phyloP scores from a whole-genome alignment of 1,140 invertebrate genomes.

The Listronotus bonariensis region DNA sequence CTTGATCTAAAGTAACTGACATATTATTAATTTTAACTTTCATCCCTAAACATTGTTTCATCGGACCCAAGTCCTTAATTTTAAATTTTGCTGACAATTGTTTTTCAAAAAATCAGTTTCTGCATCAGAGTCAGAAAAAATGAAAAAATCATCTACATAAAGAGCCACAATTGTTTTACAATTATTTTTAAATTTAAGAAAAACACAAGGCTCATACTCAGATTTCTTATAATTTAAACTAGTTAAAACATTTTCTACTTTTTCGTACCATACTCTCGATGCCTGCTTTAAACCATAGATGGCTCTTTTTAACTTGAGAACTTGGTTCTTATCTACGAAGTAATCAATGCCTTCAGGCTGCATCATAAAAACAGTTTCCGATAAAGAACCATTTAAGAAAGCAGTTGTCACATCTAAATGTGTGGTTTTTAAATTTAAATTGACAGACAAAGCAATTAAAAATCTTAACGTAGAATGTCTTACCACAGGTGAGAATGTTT shows the following conservation, averaged over 20 bases:
- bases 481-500: conserved; percentile 42
- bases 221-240: conserved; percentile 45
- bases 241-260: conserved; percentile 40
- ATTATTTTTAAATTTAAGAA: conserved; percentile 33
- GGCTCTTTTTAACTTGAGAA: conserved; percentile 49
- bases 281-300: conserved; percentile 53
- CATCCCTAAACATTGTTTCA: conserved; percentile 46
- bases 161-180: conserved; percentile 42
- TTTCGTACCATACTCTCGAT: conserved; percentile 45
- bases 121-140: conserved; percentile 21
- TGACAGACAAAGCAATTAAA: conserved; percentile 43
- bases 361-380: conserved; percentile 52
- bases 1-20: no score
- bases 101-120: conserved; percentile 33
- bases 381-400: conserved; percentile 51
- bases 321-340: conserved; percentile 40
- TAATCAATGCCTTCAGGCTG: conserved; percentile 40
- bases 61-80: conserved; percentile 43
- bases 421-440: conserved; percentile 40
- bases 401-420: conserved; percentile 55
- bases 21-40: conserved; percentile 32
- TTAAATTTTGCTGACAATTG: conserved; percentile 38
- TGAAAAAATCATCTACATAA: conserved; percentile 24
- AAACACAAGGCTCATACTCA: conserved; percentile 50
- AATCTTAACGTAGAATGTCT: conserved; percentile 40